phyloP scores from a whole-genome alignment of 2,113 vertebrate species.

The Hirundichthys speculiger region DNA sequence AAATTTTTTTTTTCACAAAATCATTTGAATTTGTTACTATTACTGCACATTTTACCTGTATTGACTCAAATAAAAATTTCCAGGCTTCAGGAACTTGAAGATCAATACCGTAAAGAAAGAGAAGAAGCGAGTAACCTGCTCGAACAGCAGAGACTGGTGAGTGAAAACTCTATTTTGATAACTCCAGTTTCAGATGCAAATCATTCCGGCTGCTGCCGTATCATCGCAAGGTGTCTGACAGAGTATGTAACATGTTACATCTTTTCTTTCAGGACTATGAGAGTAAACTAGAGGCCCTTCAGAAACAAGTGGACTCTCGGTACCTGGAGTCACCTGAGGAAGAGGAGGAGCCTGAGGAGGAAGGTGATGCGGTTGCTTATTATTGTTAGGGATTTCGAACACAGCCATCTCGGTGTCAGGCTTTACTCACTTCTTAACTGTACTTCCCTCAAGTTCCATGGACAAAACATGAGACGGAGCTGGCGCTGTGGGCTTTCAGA shows the following conservation, averaged over 20 bases:
- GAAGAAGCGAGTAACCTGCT: constrained; percentile 97
- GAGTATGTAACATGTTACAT: neutral
- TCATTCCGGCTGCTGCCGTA: neutral
- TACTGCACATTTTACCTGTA: neutral
- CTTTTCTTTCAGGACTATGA: constrained; percentile 89
- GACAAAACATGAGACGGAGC: constrained; percentile 89
- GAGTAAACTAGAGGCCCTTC: constrained; percentile 95
- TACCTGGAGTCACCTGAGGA: constrained; percentile 93
- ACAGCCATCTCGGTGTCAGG: neutral
- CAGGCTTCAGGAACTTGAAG: constrained; percentile 96
- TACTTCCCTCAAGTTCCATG: constrained; percentile 84
- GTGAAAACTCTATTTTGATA: constrained; percentile 24
- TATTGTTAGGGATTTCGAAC: neutral
- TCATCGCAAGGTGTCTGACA: neutral
- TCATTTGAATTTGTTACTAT: neutral
- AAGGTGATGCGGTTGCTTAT: constrained; percentile 81
- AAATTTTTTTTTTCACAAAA: too few species aligned
- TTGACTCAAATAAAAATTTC: neutral
- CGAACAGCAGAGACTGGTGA: constrained; percentile 96
- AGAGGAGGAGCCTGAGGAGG: constrained; percentile 95
- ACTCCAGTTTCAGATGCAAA: neutral
- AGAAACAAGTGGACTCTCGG: constrained; percentile 93
- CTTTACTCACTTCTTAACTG: neutral
- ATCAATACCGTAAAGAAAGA: constrained; percentile 93
- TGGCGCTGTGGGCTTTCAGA: constrained; percentile 95